A percentile compares a stretch with the other conserved stretches of the same genome.
These are phyloP conservation scores for Phengaris arion DNA, from an alignment of 2,888 invertebrate genomes.

Conservation along the genomic window DNA sequence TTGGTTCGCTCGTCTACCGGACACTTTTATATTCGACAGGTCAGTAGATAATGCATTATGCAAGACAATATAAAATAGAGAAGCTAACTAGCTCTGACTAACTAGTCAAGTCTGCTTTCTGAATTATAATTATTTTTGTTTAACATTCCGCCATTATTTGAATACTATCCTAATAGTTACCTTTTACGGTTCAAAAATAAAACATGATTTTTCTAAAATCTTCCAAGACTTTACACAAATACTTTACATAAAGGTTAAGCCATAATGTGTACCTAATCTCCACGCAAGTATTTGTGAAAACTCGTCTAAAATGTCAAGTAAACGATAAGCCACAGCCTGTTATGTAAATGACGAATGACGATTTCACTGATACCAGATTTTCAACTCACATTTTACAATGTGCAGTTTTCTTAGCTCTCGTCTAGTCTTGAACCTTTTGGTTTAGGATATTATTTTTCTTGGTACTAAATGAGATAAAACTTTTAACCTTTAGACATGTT, in stretches of 20 bases:
- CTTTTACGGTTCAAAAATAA: background rate
- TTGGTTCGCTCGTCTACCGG: background rate
- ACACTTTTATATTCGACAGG: conserved; percentile 15
- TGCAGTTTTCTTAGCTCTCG: background rate
- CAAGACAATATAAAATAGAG: conserved; percentile 7
- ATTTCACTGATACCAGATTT: conserved; percentile 13
- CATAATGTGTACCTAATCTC: background rate
- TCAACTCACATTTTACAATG: conserved; percentile 3
- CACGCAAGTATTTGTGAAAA: conserved; percentile 8
- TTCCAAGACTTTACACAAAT: background rate
- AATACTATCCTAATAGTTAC: background rate
- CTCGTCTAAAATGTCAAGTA: conserved; percentile 20
- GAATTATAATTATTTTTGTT: background rate
- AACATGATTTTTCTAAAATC: background rate
- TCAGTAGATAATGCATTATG: conserved; percentile 7
- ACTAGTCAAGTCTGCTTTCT: background rate
- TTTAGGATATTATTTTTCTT: background rate
- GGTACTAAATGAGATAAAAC: background rate
- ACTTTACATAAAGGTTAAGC: background rate
- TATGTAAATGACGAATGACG: conserved; percentile 14
- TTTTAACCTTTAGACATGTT: background rate
- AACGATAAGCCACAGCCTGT: conserved; percentile 14
- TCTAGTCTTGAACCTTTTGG: background rate
- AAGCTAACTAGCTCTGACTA: background rate
- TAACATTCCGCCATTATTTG: background rate